Evolutionary conservation across 2,797 vertebrate species (phyloP), one percentile per base, ranked within the genome.

Genomic region (Erethizon dorsatum): DNA sequence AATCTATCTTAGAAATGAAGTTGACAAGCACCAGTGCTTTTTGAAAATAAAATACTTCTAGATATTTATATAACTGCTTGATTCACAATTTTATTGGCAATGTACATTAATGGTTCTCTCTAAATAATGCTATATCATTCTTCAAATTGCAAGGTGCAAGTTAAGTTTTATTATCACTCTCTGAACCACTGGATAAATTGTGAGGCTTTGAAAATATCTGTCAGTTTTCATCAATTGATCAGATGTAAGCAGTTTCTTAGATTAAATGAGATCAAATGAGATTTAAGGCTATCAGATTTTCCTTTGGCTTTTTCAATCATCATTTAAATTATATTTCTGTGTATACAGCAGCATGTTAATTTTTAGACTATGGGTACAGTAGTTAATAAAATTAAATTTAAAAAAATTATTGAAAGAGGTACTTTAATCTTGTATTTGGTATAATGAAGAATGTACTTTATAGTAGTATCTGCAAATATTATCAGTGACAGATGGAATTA

Each of bases 151-250:
- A 93, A 96, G 59, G 26, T n/a, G 52, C 18, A 47, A 31, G 4
- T 85, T 92, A 59, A 33, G 20, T 82, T 97, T 96, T 71, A 37
- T 97, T 41, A 95, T 88, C 20, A 88, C 33, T 85, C 77, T 28
- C 26, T 65, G 45, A 96, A 77, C 33, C 20, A 86, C 50, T 92
- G 11, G 57, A 28, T 57, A 88, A 92, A 87, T 31, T 31, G 33
- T 37, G 12, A 9, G 69, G 13, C 73, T 96, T 95, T 93, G 65
- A 96, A 93, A 97, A 90, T 85, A 85, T 77, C 59, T 94, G 82
- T 86, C 91, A 77, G 45, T 83, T 94, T 96, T 95, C 82, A 95
- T 93, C 88, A 93, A 57, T 31, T 80, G 88, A 94, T 94, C n/a
- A 15, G 37, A 57, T 56, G 2, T 90, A 94, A 97, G 52, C 56